Evolutionary conservation across 1,140 invertebrate species (phyloP).

Genomic region (Drosophila repleta): DNA sequence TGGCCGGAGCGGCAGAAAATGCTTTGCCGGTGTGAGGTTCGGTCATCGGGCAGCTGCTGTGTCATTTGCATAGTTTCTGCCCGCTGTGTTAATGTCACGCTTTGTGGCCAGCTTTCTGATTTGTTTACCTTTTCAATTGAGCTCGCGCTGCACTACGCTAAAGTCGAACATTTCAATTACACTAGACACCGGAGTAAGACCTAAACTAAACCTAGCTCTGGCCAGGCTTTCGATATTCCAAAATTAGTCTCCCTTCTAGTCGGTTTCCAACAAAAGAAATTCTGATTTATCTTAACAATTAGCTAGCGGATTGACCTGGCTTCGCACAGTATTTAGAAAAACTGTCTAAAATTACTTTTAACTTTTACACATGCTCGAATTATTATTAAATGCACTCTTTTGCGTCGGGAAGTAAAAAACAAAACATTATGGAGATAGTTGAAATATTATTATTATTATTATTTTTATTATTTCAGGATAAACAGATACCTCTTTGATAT

Average conservation of each 20-base stretch:
- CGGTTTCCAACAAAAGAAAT: too few relatives aligned
- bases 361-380: too few relatives aligned
- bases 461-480: too few relatives aligned
- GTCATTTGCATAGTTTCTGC: conserved; percentile 60
- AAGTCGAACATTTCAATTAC: conserved; percentile 52
- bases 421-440: too few relatives aligned
- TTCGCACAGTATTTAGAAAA: too few relatives aligned
- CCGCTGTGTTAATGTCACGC: conserved; percentile 64
- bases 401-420: too few relatives aligned
- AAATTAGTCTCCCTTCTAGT: not conserved
- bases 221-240: not conserved
- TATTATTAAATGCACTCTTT: too few relatives aligned
- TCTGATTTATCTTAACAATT: too few relatives aligned
- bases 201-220: not conserved
- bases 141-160: conserved; percentile 46
- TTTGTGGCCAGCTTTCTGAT: conserved; percentile 62
- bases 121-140: conserved; percentile 76
- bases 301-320: too few relatives aligned
- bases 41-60: conserved; percentile 21
- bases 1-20: conserved; percentile 61
- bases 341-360: not conserved
- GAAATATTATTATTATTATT: too few relatives aligned
- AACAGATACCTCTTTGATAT: too few relatives aligned
- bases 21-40: conserved; percentile 56
- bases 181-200: conserved; percentile 36